Evolutionary conservation across 2,113 vertebrate species (phyloP).

Genomic region (Melierax canorus): DNA sequence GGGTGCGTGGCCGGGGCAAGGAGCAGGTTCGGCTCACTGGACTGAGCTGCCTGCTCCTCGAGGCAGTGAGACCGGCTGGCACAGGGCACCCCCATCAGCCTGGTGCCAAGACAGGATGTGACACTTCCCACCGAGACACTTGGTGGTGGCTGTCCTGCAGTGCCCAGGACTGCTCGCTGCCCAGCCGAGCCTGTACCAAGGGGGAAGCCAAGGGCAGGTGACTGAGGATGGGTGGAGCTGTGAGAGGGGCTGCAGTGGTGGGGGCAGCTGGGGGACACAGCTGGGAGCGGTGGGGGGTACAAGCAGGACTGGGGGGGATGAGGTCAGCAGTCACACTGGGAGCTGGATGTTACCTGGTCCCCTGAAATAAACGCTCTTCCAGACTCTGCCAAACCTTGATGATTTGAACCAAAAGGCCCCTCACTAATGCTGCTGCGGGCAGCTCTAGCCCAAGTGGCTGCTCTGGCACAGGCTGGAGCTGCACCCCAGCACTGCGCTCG

Average conservation of each 20-base stretch:
- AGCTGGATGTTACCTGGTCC: background rate
- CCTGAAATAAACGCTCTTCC: background rate
- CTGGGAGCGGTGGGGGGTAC: fast-evolving
- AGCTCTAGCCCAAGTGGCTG: background rate
- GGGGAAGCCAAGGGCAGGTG: background rate
- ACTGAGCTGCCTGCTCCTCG: fast-evolving
- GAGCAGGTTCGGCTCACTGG: background rate
- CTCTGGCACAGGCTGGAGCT: fast-evolving
- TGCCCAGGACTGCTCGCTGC: background rate
- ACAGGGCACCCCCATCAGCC: fast-evolving
- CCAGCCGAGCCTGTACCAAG: background rate
- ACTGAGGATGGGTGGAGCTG: fast-evolving
- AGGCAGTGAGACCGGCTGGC: fast-evolving
- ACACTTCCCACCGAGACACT: background rate
- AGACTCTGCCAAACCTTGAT: background rate
- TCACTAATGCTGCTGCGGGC: fast-evolving
- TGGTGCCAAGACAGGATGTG: fast-evolving
- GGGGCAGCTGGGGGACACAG: background rate
- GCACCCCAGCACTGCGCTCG: fast-evolving
- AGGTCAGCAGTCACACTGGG: background rate
- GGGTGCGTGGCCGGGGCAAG: fast-evolving
- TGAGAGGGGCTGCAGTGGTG: background rate
- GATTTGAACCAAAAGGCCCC: background rate
- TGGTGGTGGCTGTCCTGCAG: fast-evolving
- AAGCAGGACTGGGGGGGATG: fast-evolving